These are phyloP conservation scores for Anastrepha obliqua DNA, from an alignment of 1,140 invertebrate species.

Conservation along the genomic window DNA sequence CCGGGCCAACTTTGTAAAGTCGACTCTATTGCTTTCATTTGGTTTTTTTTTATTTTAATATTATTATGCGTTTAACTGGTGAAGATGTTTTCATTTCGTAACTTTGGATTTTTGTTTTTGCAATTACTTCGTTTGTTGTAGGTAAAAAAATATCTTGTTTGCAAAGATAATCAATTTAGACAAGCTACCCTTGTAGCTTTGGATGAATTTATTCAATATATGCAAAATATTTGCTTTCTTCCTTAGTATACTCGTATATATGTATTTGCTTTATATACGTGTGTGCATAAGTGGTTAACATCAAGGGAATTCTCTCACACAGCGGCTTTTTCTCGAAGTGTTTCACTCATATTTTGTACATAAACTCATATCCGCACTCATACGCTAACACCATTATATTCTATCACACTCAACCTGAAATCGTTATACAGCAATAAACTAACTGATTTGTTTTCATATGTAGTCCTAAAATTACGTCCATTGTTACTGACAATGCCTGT, in stretches of 20 bases:
- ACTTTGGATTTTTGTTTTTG: not conserved
- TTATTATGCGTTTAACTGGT: not conserved
- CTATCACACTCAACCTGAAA: not conserved
- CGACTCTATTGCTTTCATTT: not conserved
- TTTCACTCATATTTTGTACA: not conserved
- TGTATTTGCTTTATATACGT: too few relatives aligned
- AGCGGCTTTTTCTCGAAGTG: not conserved
- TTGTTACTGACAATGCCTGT: not conserved
- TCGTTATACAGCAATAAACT: not conserved
- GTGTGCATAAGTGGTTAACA: not conserved
- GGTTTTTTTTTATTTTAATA: not conserved
- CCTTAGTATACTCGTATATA: too few relatives aligned
- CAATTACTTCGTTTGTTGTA: not conserved
- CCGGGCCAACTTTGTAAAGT: not conserved
- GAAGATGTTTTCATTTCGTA: not conserved
- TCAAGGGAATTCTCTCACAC: not conserved
- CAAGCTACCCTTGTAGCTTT: too few relatives aligned
- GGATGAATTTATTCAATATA: too few relatives aligned
- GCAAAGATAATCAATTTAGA: too few relatives aligned
- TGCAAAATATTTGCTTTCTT: too few relatives aligned
- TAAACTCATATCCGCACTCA: constrained; percentile 20
- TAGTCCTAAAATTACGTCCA: not conserved
- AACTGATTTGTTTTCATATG: not conserved
- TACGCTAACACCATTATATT: not conserved
- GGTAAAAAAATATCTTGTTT: too few relatives aligned